Evolutionary conservation across 2,888 invertebrate genomes (phyloP), one percentile per base, ranked within the genome.

Genomic region (Neocrepidodera transversa): DNA sequence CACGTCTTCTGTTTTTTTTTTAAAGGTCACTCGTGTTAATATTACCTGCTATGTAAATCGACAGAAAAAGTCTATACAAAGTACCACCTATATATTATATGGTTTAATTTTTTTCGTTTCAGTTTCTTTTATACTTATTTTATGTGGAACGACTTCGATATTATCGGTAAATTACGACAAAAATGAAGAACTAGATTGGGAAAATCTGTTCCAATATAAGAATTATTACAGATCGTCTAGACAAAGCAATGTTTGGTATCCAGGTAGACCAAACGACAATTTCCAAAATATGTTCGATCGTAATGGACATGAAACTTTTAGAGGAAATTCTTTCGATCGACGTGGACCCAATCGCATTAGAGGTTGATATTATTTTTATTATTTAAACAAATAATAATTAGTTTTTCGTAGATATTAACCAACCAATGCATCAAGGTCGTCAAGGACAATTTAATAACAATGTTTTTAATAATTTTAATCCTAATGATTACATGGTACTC

Each of bases 391-490:
- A 23, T 5, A 23, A 23, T 23, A 23, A 23, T 23, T 23, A 5
- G 4, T 23, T 6, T 23, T 36, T 36, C 7, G 36, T 11, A 36
- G 36, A 1, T 36, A 14, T 36, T 7, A 36, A 36, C 11, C 10
- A 23, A 5, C 23, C 23, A 23, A 23, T 6, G 23, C 23, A 23
- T 5, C 23, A 28, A 28, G 10, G 8, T 28, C 2, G 2, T 7
- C 28, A 10, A 28, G 8, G 28, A 10, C 32, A 5, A 4, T n/a
- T 20, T 11, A 2, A 6, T 11, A 3, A 20, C n/a, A 26, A 32
- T 30, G 20, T 17, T 1, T n/a, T 28, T 10, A 13, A 52, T 30
- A 23, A 42, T 52, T 51, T 35, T 13, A 59, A 52, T 18, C 18
- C 8, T 0, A 17, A 26, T 2, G 45, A 45, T 6, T 26, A 26